Base-by-base conservation (phyloP, 1,140 invertebrate genomes). In the Leptopilina boulardi region DNA sequence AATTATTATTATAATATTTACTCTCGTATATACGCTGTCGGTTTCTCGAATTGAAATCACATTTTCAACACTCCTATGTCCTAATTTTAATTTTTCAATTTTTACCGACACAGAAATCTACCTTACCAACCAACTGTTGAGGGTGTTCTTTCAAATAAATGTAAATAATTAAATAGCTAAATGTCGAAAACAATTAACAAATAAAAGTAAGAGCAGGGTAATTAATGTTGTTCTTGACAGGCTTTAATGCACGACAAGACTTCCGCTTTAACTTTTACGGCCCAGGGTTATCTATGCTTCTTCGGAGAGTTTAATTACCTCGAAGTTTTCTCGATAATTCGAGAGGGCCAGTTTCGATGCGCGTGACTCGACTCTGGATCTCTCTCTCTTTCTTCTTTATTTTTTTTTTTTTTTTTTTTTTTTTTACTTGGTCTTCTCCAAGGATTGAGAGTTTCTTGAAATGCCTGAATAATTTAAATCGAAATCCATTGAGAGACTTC, bases 291-390 rank as follows among this genome's bases (percentile, higher is more conserved):
- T 88, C 87, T 85, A 71, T n/a, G 41, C 41, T 71, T 71, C 86
- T 86, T 85, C 76, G 83, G 82, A 82, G 80, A 87, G 84, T 88
- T 89, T 88, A 88, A 89, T 89, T 89, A 88, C 86, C 81, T 85
- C 70, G 54, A 88, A 87, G 85, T 88, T 89, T 88, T 85, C 83
- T 87, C 86, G 86, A 88, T 89, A 89, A 89, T 89, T 88, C 82
- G 84, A 84, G 78, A 81, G 75, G 80, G 73, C 75, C 80, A 82
- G 81, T 83, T 80, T 78, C 77, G 81, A 87, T 87, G 82, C 79
- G 77, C 82, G 77, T 84, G 80, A 83, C 81, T 84, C 80, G 76
- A 79, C 78, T 82, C 75, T 41, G 66, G 56, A 54, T 54, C 71
- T 74, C n/a, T 72, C 70, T 1, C 4, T 23, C 26, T n/a, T n/a